Percentiles rank a stretch among this genome's conserved stretches.
These are phyloP conservation scores for Polyommatus icarus DNA, from an alignment of 2,888 invertebrate species.

Conservation along the genomic window DNA sequence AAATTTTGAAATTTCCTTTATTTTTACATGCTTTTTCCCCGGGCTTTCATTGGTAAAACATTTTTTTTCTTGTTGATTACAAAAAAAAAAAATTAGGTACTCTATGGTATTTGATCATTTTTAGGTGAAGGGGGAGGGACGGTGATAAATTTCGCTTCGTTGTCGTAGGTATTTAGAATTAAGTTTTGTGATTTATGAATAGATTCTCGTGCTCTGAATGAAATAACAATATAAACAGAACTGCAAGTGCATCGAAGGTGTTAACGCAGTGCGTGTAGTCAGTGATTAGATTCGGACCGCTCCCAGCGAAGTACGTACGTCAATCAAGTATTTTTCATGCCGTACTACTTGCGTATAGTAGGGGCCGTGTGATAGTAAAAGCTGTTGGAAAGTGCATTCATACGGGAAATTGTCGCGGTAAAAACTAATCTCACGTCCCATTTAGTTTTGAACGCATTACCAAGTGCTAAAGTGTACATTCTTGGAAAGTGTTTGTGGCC, in stretches of 20 bases:
- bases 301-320: slow-evolving; percentile 77
- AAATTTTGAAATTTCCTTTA: neutral
- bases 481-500: slow-evolving; percentile 71
- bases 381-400: slow-evolving; percentile 78
- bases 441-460: slow-evolving; percentile 50
- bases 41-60: neutral
- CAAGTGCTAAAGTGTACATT: slow-evolving; percentile 59
- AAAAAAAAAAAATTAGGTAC: neutral
- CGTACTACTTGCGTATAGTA: slow-evolving; percentile 72
- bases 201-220: slow-evolving; percentile 60
- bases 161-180: slow-evolving; percentile 71
- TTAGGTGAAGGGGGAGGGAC: slow-evolving; percentile 74
- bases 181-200: slow-evolving; percentile 64
- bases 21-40: neutral
- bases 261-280: slow-evolving; percentile 49
- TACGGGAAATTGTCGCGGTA: slow-evolving; percentile 67
- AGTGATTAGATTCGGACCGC: slow-evolving; percentile 73
- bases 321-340: slow-evolving; percentile 77
- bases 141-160: slow-evolving; percentile 70
- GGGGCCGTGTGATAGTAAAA: slow-evolving; percentile 75
- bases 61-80: neutral
- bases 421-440: slow-evolving; percentile 73
- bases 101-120: slow-evolving; percentile 40
- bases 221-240: slow-evolving; percentile 61
- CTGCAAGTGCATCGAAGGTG: slow-evolving; percentile 52